Evolutionary conservation across 2,888 invertebrate species (phyloP), one percentile per base, ranked within the genome.

Genomic region (Drosophila borealis): DNA sequence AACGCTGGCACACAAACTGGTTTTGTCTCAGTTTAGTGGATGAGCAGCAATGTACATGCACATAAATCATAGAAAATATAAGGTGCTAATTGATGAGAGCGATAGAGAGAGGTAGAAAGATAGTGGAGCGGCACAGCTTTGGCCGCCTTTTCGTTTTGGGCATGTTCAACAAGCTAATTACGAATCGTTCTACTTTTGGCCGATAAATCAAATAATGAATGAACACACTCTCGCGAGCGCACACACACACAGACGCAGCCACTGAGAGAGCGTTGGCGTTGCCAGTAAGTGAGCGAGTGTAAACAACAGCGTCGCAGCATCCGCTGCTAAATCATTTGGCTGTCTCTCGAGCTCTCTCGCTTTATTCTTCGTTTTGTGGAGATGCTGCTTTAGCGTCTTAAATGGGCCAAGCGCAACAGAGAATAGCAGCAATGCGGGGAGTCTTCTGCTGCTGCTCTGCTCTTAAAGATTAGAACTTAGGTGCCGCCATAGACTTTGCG

Each of bases 121-220:
- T 57, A 37, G 50, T 41, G 51, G 42, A 33, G 19, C n/a, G 14
- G 14, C 13, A 42, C n/a, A 33, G 42, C 50, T 41, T 50, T 17
- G 41, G 41, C n/a, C 37, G 39, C 48, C 50, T 56, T 37, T 42
- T 37, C 44, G 45, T 54, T 75, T 75, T 72, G 59, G 57, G n/a
- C 59, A 76, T 65, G 64, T 59, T 73, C n/a, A 33, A 63, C 51
- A 55, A 61, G 57, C 68, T 54, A 55, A 75, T 72, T 72, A 61
- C 64, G 49, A 65, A 76, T 62, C 63, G 77, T 77, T 76, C 82
- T 70, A 81, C 80, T 80, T 80, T 80, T 62, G 56, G 48, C 62
- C 71, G 50, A 78, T 82, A 80, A 78, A 85, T 85, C 86, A 82
- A 82, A 72, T 79, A 81, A 78, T 79, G 86, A 83, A 83, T 82